Percentiles rank a stretch among this genome's conserved stretches.
These are phyloP conservation scores for Poeciliopsis occidentalis DNA, from an alignment of 2,113 vertebrate species.

Conservation along the genomic window DNA sequence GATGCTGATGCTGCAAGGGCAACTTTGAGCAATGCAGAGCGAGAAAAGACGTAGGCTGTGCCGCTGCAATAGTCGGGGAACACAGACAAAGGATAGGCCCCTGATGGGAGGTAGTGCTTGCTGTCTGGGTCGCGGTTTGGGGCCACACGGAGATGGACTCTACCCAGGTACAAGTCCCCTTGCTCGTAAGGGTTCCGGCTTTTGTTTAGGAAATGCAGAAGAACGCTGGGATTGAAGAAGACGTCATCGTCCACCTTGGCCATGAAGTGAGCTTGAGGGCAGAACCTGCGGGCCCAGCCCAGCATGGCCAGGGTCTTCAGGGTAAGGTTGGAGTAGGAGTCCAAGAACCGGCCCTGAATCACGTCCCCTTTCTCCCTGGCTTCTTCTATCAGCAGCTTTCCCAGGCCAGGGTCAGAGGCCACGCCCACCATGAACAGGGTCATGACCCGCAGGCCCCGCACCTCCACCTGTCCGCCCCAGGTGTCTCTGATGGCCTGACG, in stretches of 20 bases:
- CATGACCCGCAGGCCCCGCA: constrained; percentile 76
- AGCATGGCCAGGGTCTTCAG: constrained; percentile 87
- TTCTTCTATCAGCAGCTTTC: constrained; percentile 78
- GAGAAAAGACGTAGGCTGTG: constrained; percentile 85
- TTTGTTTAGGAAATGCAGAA: constrained; percentile 78
- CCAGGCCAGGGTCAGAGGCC: constrained; percentile 57
- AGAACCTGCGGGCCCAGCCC: constrained; percentile 81
- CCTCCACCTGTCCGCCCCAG: constrained; percentile 82
- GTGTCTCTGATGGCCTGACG: constrained; percentile 85
- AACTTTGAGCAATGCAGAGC: constrained; percentile 80
- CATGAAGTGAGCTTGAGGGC: constrained; percentile 82
- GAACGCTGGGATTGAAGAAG: constrained; percentile 82
- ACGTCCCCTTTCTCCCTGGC: constrained; percentile 79
- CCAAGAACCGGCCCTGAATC: constrained; percentile 84
- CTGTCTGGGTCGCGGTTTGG: constrained; percentile 76
- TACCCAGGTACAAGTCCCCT: constrained; percentile 84
- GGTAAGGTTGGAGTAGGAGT: constrained; percentile 89
- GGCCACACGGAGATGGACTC: constrained; percentile 82
- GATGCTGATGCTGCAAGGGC: constrained; percentile 74
- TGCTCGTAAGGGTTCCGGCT: constrained; percentile 67
- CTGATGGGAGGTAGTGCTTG: constrained; percentile 79
- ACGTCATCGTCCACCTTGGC: constrained; percentile 92
- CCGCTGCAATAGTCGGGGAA: constrained; percentile 92
- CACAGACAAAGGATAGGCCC: constrained; percentile 73
- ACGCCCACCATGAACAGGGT: constrained; percentile 86